A percentile compares a stretch with the other conserved stretches of the same genome.
phyloP scores from a whole-genome alignment of 2,797 vertebrate genomes.

The Chelidonichthys spinosus region DNA sequence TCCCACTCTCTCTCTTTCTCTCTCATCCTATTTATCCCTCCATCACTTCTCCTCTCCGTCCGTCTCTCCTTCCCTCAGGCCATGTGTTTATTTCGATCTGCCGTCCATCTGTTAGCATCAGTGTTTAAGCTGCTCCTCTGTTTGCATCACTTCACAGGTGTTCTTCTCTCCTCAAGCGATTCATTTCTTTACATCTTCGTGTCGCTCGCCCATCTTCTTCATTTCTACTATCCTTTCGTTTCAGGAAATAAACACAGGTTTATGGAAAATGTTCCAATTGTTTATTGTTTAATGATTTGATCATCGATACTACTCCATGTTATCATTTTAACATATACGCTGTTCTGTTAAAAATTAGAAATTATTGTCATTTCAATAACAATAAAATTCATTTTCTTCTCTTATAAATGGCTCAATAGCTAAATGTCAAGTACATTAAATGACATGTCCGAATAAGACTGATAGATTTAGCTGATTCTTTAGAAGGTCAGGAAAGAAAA shows the following conservation, averaged over 20 bases:
- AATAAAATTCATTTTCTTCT: background rate
- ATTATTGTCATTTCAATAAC: slow-evolving; percentile 21
- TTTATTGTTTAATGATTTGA: background rate
- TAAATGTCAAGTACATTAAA: slow-evolving; percentile 48
- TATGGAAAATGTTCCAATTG: background rate
- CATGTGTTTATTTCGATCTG: slow-evolving; percentile 91
- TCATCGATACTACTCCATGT: background rate
- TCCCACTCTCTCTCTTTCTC: slow-evolving; percentile 68
- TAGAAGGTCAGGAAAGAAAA: slow-evolving; percentile 32
- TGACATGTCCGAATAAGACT: slow-evolving; percentile 16
- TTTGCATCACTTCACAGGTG: slow-evolving; percentile 68
- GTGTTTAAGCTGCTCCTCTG: slow-evolving; percentile 61
- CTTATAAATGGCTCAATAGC: background rate
- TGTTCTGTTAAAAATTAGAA: slow-evolving; percentile 7
- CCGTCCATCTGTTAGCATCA: slow-evolving; percentile 88
- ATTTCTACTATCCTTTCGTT: background rate
- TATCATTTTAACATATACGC: slow-evolving; percentile 3
- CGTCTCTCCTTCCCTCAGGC: slow-evolving; percentile 82
- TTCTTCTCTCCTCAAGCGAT: slow-evolving; percentile 41
- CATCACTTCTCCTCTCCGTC: slow-evolving; percentile 51
- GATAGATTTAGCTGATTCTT: slow-evolving; percentile 11
- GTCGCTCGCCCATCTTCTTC: background rate
- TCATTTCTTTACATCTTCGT: slow-evolving; percentile 5
- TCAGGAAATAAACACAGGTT: background rate
- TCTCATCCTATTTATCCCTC: slow-evolving; percentile 48